phyloP scores from a whole-genome alignment of 2,797 vertebrate species.

The Pempheris klunzingeri region DNA sequence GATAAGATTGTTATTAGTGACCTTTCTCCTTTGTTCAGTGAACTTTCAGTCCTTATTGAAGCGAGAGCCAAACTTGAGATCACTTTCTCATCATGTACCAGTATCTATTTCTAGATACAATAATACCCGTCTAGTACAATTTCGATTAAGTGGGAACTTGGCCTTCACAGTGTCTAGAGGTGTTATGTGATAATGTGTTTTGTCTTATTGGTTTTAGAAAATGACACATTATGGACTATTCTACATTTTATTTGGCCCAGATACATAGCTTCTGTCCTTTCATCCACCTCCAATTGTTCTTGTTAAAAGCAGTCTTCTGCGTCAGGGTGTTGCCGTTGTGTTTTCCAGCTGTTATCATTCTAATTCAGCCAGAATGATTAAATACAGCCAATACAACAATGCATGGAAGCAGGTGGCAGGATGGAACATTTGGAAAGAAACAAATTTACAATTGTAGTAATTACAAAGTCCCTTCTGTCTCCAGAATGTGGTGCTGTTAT shows the following conservation, averaged over 20 bases:
- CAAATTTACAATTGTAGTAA: neutral
- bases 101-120: too few relatives aligned
- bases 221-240: neutral
- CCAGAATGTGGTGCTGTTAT: constrained; percentile 69
- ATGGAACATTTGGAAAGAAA: neutral
- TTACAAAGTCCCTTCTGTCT: constrained; percentile 20
- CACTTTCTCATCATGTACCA: neutral
- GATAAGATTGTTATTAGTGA: constrained; percentile 6
- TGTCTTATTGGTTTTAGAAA: neutral
- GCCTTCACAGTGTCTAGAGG: neutral
- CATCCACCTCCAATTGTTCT: neutral
- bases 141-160: neutral
- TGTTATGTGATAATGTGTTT: neutral
- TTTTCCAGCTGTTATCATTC: neutral
- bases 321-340: neutral
- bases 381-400: constrained; percentile 13
- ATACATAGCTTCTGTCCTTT: neutral
- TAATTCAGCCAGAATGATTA: neutral
- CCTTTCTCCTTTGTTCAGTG: neutral
- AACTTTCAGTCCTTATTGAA: neutral
- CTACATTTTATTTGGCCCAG: neutral
- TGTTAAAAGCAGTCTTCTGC: neutral
- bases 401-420: neutral
- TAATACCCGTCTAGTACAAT: too few relatives aligned
- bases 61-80: neutral